phyloP scores from a whole-genome alignment of 2,888 invertebrate species.

The Crocallis elinguaria region DNA sequence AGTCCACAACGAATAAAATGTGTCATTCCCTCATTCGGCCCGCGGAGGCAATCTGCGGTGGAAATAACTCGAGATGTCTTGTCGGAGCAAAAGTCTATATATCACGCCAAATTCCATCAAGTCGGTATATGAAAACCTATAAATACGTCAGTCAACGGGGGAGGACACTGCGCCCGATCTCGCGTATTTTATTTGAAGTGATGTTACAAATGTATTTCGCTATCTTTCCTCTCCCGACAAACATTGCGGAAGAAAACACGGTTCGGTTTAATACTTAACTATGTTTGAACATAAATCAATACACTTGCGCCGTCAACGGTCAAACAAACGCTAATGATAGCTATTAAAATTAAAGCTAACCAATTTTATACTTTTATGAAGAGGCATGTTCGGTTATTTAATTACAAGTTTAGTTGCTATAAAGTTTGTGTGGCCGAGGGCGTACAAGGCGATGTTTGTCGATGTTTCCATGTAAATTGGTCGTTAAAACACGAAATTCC shows the following conservation, averaged over 20 bases:
- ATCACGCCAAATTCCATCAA: slow-evolving; percentile 44
- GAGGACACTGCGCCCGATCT: slow-evolving; percentile 34
- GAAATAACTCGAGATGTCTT: slow-evolving; percentile 38
- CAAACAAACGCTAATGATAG: slow-evolving; percentile 14
- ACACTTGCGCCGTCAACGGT: background rate
- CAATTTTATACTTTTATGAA: slow-evolving; percentile 12
- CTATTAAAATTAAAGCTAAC: slow-evolving; percentile 19
- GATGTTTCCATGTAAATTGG: slow-evolving; percentile 22
- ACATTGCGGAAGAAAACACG: slow-evolving; percentile 23
- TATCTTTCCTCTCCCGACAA: slow-evolving; percentile 23
- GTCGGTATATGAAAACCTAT: slow-evolving; percentile 44
- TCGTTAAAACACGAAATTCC: slow-evolving; percentile 34
- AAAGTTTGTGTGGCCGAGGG: slow-evolving; percentile 32
- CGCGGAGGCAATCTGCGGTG: slow-evolving; percentile 39
- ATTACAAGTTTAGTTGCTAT: slow-evolving; percentile 30
- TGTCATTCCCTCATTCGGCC: slow-evolving; percentile 25
- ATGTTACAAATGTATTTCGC: slow-evolving; percentile 32
- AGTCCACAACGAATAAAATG: slow-evolving; percentile 32
- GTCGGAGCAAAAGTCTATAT: slow-evolving; percentile 31
- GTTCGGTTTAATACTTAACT: slow-evolving; percentile 14
- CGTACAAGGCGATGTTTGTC: slow-evolving; percentile 20
- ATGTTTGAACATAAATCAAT: slow-evolving; percentile 20
- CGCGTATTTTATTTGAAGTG: slow-evolving; percentile 42
- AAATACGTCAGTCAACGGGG: slow-evolving; percentile 47
- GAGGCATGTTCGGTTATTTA: slow-evolving; percentile 21